Conservation (phyloP, 2,797 vertebrate species). For the Peromyscus eremicus region DNA sequence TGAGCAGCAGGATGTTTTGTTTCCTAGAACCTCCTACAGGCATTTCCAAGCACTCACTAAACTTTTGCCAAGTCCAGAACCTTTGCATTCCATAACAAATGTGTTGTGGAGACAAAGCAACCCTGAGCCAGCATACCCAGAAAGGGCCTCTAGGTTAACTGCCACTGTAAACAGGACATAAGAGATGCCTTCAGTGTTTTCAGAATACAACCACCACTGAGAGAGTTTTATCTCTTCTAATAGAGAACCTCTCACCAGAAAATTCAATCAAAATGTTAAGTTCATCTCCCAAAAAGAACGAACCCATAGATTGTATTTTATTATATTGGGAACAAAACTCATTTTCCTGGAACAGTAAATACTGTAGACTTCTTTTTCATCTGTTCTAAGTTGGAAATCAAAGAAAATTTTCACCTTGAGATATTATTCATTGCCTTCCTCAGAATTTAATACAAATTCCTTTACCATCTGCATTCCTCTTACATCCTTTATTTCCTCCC, state of each 20-base stretch:
- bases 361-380: neutral
- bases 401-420: neutral
- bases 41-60: neutral
- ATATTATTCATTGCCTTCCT: neutral
- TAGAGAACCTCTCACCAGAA: neutral
- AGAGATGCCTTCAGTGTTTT: neutral
- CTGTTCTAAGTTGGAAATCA: constrained; percentile 18
- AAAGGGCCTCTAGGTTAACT: neutral
- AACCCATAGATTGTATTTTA: constrained; percentile 26
- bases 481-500: constrained; percentile 15
- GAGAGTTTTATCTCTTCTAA: neutral
- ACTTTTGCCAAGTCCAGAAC: neutral
- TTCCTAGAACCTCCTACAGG: neutral
- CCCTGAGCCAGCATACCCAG: neutral
- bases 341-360: constrained; percentile 53
- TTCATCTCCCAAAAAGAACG: neutral
- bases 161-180: neutral
- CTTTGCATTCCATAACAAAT: neutral
- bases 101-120: neutral
- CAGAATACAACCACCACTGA: neutral
- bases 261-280: constrained; percentile 41
- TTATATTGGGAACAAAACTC: constrained; percentile 29
- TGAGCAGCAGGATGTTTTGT: neutral
- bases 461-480: neutral
- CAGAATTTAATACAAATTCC: constrained; percentile 39